phyloP scores from a whole-genome alignment of 1,140 invertebrate species.

The Lepidotrigona ventralis region DNA sequence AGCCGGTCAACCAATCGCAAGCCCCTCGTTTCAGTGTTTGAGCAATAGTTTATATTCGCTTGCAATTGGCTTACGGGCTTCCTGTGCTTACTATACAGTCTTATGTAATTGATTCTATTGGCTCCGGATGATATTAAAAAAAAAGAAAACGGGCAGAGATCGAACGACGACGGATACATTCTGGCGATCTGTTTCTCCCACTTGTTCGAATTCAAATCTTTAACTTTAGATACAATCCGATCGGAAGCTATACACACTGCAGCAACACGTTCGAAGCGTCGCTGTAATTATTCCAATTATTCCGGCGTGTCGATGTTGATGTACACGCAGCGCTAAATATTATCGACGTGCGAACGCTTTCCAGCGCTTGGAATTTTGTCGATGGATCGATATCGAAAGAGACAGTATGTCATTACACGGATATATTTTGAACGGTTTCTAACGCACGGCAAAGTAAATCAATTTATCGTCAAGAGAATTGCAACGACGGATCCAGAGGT shows the following conservation, averaged over 20 bases:
- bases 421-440: neutral
- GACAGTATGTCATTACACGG: slow-evolving; percentile 20
- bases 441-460: slow-evolving; percentile 37
- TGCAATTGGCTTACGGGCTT: slow-evolving; percentile 51
- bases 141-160: neutral
- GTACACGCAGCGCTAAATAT: neutral
- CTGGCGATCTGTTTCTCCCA: neutral
- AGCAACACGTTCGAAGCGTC: neutral
- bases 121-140: slow-evolving; percentile 17
- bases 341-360: neutral
- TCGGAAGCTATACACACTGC: neutral
- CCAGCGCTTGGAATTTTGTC: neutral
- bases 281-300: neutral
- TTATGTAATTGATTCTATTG: slow-evolving; percentile 58
- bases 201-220: neutral
- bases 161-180: slow-evolving; percentile 31
- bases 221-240: neutral
- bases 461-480: slow-evolving; percentile 37
- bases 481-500: slow-evolving; percentile 53
- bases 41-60: slow-evolving; percentile 60
- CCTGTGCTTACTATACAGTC: slow-evolving; percentile 51
- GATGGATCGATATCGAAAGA: slow-evolving; percentile 38
- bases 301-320: neutral
- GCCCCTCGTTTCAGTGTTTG: slow-evolving; percentile 55
- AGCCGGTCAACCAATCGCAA: slow-evolving; percentile 64